Conservation (phyloP, 2,888 invertebrate genomes). For the Incurvaria masculella region DNA sequence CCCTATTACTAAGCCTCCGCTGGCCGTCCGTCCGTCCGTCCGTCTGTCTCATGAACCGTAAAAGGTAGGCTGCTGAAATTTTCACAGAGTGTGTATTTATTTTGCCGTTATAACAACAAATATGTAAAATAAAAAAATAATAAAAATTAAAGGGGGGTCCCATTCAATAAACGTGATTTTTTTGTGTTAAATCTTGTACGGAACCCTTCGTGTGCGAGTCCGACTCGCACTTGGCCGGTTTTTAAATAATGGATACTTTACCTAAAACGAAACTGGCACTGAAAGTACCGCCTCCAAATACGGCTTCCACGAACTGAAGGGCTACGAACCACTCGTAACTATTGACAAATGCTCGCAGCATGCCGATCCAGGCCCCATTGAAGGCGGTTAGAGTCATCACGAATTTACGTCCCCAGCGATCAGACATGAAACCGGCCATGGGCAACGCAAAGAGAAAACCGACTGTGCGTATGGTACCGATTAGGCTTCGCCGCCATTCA, state of each 20-base stretch:
- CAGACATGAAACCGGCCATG: constrained; percentile 59
- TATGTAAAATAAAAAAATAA: too few relatives aligned
- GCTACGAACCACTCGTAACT: neutral
- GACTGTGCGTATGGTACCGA: constrained; percentile 61
- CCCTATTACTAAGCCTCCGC: too few relatives aligned
- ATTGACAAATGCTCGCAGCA: constrained; percentile 18
- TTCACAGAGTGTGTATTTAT: too few relatives aligned
- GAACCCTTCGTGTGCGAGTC: too few relatives aligned
- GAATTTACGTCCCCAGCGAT: constrained; percentile 57
- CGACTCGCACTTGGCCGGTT: too few relatives aligned
- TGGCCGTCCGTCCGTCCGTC: too few relatives aligned
- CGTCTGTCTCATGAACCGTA: too few relatives aligned
- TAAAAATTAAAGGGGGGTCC: too few relatives aligned
- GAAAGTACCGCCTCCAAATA: neutral
- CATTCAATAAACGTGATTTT: too few relatives aligned
- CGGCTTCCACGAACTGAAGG: neutral
- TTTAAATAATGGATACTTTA: constrained; percentile 5
- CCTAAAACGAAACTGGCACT: neutral
- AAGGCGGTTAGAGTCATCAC: constrained; percentile 44
- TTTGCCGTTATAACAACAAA: too few relatives aligned
- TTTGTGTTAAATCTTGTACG: too few relatives aligned
- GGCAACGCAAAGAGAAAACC: constrained; percentile 61
- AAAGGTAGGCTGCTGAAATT: too few relatives aligned
- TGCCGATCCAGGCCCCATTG: constrained; percentile 50
- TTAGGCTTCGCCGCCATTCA: constrained; percentile 60